Conservation (phyloP, 1,140 invertebrate species). For the Apolygus lucorum region DNA sequence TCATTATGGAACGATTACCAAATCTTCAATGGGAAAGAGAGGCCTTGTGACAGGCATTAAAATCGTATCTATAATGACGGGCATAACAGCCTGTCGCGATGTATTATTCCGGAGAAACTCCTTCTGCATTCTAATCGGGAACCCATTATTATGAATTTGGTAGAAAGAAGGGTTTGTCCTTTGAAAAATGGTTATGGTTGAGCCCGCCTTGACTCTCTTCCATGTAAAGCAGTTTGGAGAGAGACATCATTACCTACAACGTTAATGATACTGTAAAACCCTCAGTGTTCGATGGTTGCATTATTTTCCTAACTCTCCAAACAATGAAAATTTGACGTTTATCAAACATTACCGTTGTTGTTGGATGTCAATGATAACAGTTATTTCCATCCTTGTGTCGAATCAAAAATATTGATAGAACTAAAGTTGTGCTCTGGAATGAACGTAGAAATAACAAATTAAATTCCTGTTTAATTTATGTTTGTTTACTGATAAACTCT, state of each 20-base stretch:
- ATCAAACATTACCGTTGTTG: too few relatives aligned
- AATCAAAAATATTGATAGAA: too few relatives aligned
- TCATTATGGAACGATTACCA: background rate
- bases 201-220: background rate
- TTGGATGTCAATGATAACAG: too few relatives aligned
- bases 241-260: background rate
- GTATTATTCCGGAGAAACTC: slow-evolving; percentile 1
- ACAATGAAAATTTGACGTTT: too few relatives aligned
- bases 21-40: background rate
- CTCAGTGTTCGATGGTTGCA: too few relatives aligned
- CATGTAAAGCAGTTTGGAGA: background rate
- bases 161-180: background rate
- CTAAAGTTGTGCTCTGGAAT: too few relatives aligned
- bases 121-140: background rate
- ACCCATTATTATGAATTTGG: background rate
- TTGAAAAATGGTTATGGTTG: background rate
- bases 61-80: slow-evolving; percentile 8
- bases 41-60: slow-evolving; percentile 8
- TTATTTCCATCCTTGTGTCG: too few relatives aligned
- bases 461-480: too few relatives aligned
- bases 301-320: too few relatives aligned
- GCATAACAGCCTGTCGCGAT: background rate
- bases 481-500: too few relatives aligned
- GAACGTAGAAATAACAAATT: too few relatives aligned
- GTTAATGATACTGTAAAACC: too few relatives aligned